Conservation (phyloP, 2,888 invertebrate species). For the Eretmocerus hayati region DNA sequence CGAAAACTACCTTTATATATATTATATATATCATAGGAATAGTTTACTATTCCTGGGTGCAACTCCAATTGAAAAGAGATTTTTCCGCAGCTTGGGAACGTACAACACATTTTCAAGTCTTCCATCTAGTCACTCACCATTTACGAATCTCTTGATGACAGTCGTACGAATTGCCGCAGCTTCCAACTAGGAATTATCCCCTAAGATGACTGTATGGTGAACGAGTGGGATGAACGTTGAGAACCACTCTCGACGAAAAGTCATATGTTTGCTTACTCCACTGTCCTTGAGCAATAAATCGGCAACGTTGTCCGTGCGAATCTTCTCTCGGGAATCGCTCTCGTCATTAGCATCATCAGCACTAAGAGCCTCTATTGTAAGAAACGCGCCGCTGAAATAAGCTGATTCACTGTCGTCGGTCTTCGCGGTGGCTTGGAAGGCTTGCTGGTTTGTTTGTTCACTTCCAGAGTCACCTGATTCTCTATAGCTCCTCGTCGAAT, state of each 20-base stretch:
- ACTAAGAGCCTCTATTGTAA: too few relatives aligned
- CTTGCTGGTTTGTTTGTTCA: too few relatives aligned
- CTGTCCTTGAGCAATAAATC: constrained; percentile 27
- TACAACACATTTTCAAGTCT: constrained; percentile 24
- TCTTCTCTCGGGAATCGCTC: background rate
- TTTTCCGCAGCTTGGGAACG: constrained; percentile 24
- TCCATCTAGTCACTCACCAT: constrained; percentile 15
- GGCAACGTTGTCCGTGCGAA: background rate
- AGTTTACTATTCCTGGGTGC: background rate
- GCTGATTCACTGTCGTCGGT: too few relatives aligned
- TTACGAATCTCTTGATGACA: constrained; percentile 16
- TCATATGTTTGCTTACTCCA: constrained; percentile 25
- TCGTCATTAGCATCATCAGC: background rate
- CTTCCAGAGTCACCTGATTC: too few relatives aligned
- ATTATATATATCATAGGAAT: background rate
- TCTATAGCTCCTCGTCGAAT: too few relatives aligned
- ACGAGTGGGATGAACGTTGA: constrained; percentile 8
- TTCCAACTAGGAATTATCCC: constrained; percentile 17
- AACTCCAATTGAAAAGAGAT: constrained; percentile 26
- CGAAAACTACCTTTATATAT: background rate
- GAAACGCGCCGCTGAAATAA: too few relatives aligned
- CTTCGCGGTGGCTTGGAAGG: too few relatives aligned
- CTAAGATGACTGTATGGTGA: constrained; percentile 12
- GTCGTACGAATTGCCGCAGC: constrained; percentile 17
- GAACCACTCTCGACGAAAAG: constrained; percentile 23